Evolutionary conservation across 2,113 vertebrate genomes (phyloP), one percentile per base, ranked within the genome.

Genomic region (Agelaius phoeniceus): DNA sequence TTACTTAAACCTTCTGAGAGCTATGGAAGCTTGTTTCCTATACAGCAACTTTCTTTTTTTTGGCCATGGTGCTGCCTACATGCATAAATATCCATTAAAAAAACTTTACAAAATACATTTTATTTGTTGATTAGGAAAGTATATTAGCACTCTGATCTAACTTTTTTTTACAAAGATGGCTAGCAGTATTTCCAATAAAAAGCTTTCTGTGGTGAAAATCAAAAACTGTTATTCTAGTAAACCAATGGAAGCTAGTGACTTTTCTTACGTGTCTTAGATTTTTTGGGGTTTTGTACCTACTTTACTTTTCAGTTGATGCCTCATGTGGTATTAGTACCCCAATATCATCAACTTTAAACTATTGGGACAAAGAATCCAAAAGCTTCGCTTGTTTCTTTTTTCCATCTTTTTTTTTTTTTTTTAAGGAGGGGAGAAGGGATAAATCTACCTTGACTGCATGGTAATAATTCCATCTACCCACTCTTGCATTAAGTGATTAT

Each of bases 401-500:
- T 17, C 10, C 10, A 2, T 39, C 3, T 21, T 13, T 4, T 43
- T 77, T 21, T 19, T 14, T 43, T 57, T 67, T 54, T 49, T 61
- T 39, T 23, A 11, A 39, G 46, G n/a, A 44, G 2, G 21, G 48
- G 52, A 86, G 78, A 92, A 91, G 75, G 73, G 66, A 49, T 96
- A 96, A 92, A 55, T 94, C 95, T 96, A 93, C 54, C 75, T 96
- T 93, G 84, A 95, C 91, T 97, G 90, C 81, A 94, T 97, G 79
- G 80, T 93, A 93, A 94, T 97, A 96, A 98, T 97, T 97, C 92
- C 61, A 93, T 96, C 92, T 97, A 94, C 65, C 84, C 88, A 90
- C 75, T 97, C 93, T 97, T 97, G 79, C 55, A 96, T 97, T 97
- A 97, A 96, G 82, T 96, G 93, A 97, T 97, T 97, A 98, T 97